Conservation (phyloP, 2,797 vertebrate genomes). For the Diglossa cyanea region DNA sequence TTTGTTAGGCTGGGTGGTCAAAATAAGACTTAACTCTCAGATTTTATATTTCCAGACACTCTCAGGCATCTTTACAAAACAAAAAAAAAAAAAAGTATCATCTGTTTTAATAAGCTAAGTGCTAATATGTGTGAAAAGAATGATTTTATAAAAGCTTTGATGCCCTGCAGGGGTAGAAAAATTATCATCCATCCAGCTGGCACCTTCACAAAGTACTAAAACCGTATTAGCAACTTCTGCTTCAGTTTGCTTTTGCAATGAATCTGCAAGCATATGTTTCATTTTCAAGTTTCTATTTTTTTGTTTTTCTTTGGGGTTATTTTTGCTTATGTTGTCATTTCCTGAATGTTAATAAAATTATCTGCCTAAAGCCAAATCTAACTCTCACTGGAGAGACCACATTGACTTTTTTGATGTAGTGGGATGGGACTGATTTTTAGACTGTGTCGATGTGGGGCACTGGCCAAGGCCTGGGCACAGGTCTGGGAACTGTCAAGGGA, state of each 20-base stretch:
- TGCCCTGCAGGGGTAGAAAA: conserved; percentile 80
- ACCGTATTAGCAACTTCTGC: conserved; percentile 78
- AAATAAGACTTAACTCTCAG: conserved; percentile 64
- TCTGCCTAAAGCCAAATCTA: neutral
- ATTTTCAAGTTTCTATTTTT: conserved; percentile 66
- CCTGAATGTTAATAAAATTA: conserved; percentile 51
- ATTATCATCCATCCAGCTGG: conserved; percentile 82
- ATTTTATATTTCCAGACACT: conserved; percentile 69
- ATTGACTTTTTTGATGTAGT: neutral
- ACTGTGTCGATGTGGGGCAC: neutral
- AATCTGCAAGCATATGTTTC: conserved; percentile 76
- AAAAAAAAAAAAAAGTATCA: conserved; percentile 78
- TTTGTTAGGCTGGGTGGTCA: conserved; percentile 67
- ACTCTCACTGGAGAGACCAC: neutral
- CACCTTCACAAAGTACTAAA: conserved; percentile 78
- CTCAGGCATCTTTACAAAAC: conserved; percentile 61
- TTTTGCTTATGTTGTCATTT: conserved; percentile 70
- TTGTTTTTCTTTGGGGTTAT: conserved; percentile 59
- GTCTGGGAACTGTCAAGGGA: neutral
- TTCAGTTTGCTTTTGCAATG: conserved; percentile 74
- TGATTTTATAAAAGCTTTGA: conserved; percentile 82
- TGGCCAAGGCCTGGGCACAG: neutral
- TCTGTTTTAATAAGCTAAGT: conserved; percentile 81
- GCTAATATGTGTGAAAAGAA: conserved; percentile 83
- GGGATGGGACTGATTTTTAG: neutral